These are phyloP conservation scores for Macquaria ambigua DNA, from an alignment of 2,113 vertebrate genomes.

Conservation along the genomic window DNA sequence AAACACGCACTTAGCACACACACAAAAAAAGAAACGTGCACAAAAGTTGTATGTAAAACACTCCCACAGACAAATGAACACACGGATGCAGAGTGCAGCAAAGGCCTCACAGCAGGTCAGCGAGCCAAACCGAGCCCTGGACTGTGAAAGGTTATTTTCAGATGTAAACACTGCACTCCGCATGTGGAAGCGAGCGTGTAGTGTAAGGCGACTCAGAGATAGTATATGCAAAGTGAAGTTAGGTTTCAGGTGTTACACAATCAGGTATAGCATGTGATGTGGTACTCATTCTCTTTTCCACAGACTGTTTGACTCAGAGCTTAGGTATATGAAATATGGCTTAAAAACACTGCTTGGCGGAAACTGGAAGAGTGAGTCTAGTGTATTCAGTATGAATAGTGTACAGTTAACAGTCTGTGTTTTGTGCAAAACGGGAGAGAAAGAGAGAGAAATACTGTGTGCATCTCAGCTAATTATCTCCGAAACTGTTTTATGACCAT, in stretches of 20 bases:
- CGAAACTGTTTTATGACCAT: not conserved
- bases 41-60: constrained; percentile 11
- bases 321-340: constrained; percentile 47
- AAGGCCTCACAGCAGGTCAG: constrained; percentile 11
- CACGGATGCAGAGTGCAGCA: not conserved
- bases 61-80: constrained; percentile 45
- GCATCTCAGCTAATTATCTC: constrained; percentile 18
- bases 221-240: not conserved
- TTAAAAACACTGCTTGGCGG: not conserved
- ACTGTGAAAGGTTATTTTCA: constrained; percentile 33
- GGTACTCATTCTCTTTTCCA: not conserved
- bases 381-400: not conserved
- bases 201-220: not conserved
- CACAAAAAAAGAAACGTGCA: not conserved
- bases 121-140: constrained; percentile 1
- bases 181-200: not conserved
- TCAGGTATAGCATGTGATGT: constrained; percentile 7
- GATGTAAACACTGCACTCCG: constrained; percentile 33
- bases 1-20: not conserved
- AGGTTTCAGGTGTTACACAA: constrained; percentile 50
- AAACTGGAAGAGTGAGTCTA: constrained; percentile 31
- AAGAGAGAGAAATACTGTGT: constrained; percentile 1
- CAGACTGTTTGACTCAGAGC: constrained; percentile 50
- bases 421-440: not conserved
- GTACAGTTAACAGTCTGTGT: not conserved